Evolutionary conservation across 2,113 vertebrate species (phyloP), one percentile per base, ranked within the genome.

Genomic region (Lipotes vexillifer): DNA sequence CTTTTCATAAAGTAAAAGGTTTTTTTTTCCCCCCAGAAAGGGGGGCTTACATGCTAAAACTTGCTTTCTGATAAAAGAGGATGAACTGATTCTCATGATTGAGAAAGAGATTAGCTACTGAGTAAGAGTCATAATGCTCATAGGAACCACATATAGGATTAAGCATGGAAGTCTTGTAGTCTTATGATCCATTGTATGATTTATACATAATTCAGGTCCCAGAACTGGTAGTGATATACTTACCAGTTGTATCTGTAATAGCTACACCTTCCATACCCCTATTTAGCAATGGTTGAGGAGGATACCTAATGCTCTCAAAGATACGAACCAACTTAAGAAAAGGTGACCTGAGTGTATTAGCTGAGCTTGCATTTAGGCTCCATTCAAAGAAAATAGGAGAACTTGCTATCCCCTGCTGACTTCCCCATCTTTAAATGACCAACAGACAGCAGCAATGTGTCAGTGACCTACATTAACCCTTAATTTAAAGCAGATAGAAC

Each of bases 261-360:
- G 12, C 31, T 20, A 23, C 2, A 65, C 8, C 49, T 74, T 15
- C 6, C 21, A 69, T 1, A 10, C 3, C 1, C 6, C 1, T 52
- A 15, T 3, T 66, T 63, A 74, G n/a, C 68, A 80, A 65, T 8
- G 15, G 4, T 13, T 68, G 27, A 55, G 25, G 7, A 49, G n/a
- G 31, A 46, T 6, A 33, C 1, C 7, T 31, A 77, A 9, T 41
- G 18, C 7, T 49, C 1, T 36, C 44, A 61, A 91, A 61, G 12
- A 38, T 29, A 74, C 11, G 6, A 89, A 74, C 29, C 63, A 33
- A 10, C 7, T 75, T 17, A 55, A 81, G 75, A 38, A 52, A 68
- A 55, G 38, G 6, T 69, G 36, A 55, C 4, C 21, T 61, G 2
- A 52, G 10, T 46, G 5, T 1, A 77, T 38, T 85, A 74, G 57